phyloP scores from a whole-genome alignment of 2,113 vertebrate species.

The Micronisus gabar region DNA sequence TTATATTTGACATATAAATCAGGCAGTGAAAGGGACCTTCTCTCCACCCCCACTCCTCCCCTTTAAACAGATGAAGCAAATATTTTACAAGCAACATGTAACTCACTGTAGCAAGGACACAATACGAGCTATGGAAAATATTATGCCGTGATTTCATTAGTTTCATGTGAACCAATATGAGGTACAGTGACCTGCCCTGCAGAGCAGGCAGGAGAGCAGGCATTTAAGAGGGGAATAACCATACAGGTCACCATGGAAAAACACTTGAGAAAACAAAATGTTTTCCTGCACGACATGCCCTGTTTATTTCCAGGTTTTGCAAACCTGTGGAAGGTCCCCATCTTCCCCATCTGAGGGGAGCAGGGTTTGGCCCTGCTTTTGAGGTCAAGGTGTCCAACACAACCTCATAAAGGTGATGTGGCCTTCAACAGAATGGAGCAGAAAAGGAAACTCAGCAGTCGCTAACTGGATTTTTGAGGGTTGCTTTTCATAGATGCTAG shows the following conservation, averaged over 20 bases:
- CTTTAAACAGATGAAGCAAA: neutral
- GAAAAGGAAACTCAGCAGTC: neutral
- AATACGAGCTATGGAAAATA: slow-evolving; percentile 32
- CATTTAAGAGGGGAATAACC: neutral
- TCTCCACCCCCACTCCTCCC: neutral
- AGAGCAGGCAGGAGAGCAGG: neutral
- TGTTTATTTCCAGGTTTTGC: neutral
- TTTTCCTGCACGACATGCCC: neutral
- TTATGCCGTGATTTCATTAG: neutral
- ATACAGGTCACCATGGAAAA: neutral
- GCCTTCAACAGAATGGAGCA: neutral
- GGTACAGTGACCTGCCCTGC: neutral
- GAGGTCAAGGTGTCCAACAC: neutral
- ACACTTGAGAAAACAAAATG: neutral
- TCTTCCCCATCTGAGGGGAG: neutral
- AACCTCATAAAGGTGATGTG: neutral
- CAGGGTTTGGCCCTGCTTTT: neutral
- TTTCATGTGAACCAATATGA: neutral
- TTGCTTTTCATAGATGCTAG: neutral
- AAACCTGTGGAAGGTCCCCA: neutral
- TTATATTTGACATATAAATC: slow-evolving; percentile 56
- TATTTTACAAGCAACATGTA: slow-evolving; percentile 23
- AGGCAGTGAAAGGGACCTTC: slow-evolving; percentile 9
- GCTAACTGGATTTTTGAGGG: neutral
- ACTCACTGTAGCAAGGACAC: slow-evolving; percentile 12